Conservation (phyloP, 2,797 vertebrate species). For the Coregonus suidteri region DNA sequence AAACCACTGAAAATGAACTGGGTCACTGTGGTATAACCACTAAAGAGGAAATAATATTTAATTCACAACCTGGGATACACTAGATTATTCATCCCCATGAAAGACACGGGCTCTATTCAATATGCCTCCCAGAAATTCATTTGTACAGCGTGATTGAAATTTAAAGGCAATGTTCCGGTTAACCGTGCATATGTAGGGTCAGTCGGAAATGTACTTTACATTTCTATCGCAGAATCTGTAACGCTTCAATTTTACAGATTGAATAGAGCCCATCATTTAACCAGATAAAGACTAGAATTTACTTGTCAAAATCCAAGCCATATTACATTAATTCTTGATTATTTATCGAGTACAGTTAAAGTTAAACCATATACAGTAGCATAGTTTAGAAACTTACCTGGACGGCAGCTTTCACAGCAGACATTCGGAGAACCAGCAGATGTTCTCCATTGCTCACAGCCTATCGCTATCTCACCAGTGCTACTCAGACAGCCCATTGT, state of each 20-base stretch:
- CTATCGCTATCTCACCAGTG: background rate
- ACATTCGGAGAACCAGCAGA: fast-evolving
- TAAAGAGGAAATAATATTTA: conserved; percentile 25
- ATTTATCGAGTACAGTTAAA: background rate
- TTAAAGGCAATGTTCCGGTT: too few species aligned
- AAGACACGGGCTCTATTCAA: background rate
- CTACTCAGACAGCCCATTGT: conserved; percentile 22
- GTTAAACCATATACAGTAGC: background rate
- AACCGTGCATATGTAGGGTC: too few species aligned
- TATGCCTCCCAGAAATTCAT: too few species aligned
- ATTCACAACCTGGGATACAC: conserved; percentile 33
- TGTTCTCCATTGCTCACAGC: conserved; percentile 45
- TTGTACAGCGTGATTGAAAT: too few species aligned
- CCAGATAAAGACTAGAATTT: background rate
- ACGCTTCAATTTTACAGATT: too few species aligned
- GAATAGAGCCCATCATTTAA: too few species aligned
- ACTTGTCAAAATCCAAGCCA: background rate
- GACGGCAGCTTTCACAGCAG: conserved; percentile 61
- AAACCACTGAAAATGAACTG: conserved; percentile 65
- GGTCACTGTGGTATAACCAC: conserved; percentile 37
- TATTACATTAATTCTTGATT: background rate
- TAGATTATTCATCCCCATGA: background rate
- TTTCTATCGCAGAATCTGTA: too few species aligned
- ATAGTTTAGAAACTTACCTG: conserved; percentile 55
- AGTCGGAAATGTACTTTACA: too few species aligned